Percentiles rank a stretch among this genome's conserved stretches.
phyloP scores from a whole-genome alignment of 2,113 vertebrate genomes.

The Oryzias woworae region DNA sequence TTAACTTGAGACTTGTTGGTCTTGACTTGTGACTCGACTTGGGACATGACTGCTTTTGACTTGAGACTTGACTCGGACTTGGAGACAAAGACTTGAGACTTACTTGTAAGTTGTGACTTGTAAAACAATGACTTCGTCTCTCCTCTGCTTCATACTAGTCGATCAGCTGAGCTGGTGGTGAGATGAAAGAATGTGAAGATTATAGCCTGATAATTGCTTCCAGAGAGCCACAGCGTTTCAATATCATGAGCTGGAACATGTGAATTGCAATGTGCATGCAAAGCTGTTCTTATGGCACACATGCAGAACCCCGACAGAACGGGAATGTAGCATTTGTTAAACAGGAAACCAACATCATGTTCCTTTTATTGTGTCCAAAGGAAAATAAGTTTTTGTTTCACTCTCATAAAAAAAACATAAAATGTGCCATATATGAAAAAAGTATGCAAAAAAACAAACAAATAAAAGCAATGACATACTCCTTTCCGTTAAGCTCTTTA shows the following conservation, averaged over 20 bases:
- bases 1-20: no score
- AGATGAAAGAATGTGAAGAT: conserved; percentile 72
- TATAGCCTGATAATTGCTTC: conserved; percentile 71
- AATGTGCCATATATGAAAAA: conserved; percentile 10
- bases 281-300: conserved; percentile 28
- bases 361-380: no score
- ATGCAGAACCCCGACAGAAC: no score
- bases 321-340: no score
- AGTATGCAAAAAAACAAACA: conserved; percentile 16
- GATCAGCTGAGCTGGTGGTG: conserved; percentile 67
- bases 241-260: conserved; percentile 38
- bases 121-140: no score
- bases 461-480: conserved; percentile 26
- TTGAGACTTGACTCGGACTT: no score
- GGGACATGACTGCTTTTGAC: no score
- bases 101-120: no score
- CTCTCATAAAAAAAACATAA: conserved; percentile 19
- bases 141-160: conserved; percentile 39
- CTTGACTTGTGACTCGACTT: no score
- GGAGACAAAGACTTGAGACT: no score
- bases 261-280: conserved; percentile 5
- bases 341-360: no score
- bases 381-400: conserved; percentile 11
- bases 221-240: conserved; percentile 54
- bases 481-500: conserved; percentile 42